Evolutionary conservation across 1,140 invertebrate species (phyloP), one percentile per base, ranked within the genome.

Genomic region (Micrasema minimum): DNA sequence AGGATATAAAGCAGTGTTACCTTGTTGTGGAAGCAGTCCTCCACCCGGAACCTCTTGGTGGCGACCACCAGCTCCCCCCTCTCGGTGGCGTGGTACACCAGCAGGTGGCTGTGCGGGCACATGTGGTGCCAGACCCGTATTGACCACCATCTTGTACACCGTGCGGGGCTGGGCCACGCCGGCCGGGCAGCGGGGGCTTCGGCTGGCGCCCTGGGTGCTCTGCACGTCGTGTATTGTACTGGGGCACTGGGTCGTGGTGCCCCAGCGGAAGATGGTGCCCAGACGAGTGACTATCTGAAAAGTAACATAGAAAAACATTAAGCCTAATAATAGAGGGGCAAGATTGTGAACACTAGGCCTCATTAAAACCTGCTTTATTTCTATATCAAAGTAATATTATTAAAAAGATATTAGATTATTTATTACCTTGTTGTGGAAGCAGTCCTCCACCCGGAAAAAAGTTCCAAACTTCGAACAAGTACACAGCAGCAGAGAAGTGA

Each of bases 21-120:
- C 80, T 84, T 83, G 71, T 84, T 82, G 6, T 62, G 76, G 71
- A 85, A 83, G 73, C 83, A 85, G 4, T 84, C 82, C 0, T 82
- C 80, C 76, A 82, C 80, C 35, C 81, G 79, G 51, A 84, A 80
- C 72, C 80, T 78, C 51, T 83, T 85, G 59, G 75, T 80, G 1
- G 82, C 80, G 18, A 78, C 82, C 23, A 92, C 86, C 0, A 88
- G 82, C 75, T 92, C 90, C 0, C 87, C 87, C 86, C 11, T 90
- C 87, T 9, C 82, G 72, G 14, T 88, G 82, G 90, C 86, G 77
- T 91, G 91, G 70, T 90, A 92, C 0, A 91, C 85, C 0, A 93
- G 74, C 3, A 93, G 76, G 76, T 89, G 85, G 12, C 87, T 89
- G 0, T 88, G 81, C 0, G 89, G 88, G 6, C 88, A 89, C 89